phyloP scores from a whole-genome alignment of 2,888 invertebrate genomes.

The Dione juno region DNA sequence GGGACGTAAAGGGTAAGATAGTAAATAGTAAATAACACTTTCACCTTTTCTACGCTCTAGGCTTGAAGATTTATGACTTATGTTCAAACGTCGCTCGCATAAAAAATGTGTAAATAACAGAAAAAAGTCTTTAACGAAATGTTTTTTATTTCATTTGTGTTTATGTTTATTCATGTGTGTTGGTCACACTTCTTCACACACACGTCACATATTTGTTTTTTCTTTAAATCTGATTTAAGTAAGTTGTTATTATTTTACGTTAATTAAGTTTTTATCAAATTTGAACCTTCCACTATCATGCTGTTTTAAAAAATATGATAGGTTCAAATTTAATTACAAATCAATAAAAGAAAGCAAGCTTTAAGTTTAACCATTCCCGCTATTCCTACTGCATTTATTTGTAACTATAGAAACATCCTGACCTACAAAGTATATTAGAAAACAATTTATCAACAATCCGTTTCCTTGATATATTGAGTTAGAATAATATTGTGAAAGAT shows the following conservation, averaged over 20 bases:
- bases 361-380: too few species aligned
- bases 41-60: conserved; percentile 22
- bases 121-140: background rate
- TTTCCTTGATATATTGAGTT: conserved; percentile 38
- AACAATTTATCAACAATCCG: conserved; percentile 29
- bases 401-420: background rate
- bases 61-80: conserved; percentile 15
- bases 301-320: background rate
- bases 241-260: too few species aligned
- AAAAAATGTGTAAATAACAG: background rate
- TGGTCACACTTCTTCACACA: too few species aligned
- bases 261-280: too few species aligned
- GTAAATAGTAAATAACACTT: conserved; percentile 39
- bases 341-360: background rate
- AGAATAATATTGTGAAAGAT: conserved; percentile 46
- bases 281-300: too few species aligned
- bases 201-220: background rate
- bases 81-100: background rate
- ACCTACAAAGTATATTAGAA: conserved; percentile 12
- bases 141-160: background rate
- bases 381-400: background rate
- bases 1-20: conserved; percentile 48
- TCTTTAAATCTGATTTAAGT: too few species aligned
- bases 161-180: too few species aligned
- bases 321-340: background rate